Evolutionary conservation across 2,888 invertebrate species (phyloP).

Genomic region (Achlya flavicornis): DNA sequence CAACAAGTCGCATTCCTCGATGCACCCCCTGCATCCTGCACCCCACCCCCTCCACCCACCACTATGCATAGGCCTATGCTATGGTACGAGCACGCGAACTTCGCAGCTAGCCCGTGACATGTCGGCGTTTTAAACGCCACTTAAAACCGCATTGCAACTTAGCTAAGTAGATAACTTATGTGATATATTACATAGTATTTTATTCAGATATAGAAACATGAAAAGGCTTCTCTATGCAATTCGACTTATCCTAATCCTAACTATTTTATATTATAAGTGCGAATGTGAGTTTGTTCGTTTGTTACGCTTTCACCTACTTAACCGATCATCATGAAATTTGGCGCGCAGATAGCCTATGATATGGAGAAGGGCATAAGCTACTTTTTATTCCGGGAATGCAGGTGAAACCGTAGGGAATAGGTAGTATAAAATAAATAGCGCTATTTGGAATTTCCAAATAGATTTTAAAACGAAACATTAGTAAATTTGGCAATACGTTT

Average conservation of each 20-base stretch:
- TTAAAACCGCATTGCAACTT: neutral
- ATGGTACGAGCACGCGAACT: constrained; percentile 24
- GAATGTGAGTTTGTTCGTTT: too few relatives aligned
- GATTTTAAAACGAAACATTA: neutral
- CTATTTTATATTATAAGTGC: too few relatives aligned
- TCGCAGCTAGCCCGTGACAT: constrained; percentile 10
- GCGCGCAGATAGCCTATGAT: too few relatives aligned
- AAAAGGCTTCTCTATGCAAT: too few relatives aligned
- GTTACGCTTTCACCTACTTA: too few relatives aligned
- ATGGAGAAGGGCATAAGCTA: too few relatives aligned
- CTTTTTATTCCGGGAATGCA: too few relatives aligned
- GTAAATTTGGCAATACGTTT: neutral
- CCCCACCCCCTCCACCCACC: constrained; percentile 18
- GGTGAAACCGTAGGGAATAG: too few relatives aligned
- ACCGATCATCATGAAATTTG: too few relatives aligned
- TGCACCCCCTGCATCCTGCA: constrained; percentile 34
- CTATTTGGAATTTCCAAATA: neutral
- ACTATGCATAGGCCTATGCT: constrained; percentile 45
- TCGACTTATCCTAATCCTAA: too few relatives aligned
- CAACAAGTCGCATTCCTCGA: constrained; percentile 71
- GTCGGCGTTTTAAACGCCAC: neutral
- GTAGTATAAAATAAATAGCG: neutral
- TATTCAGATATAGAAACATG: too few relatives aligned
- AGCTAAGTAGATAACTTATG: neutral
- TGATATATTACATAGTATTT: neutral